phyloP scores from a whole-genome alignment of 1,140 invertebrate species.

The Trissolcus basalis region DNA sequence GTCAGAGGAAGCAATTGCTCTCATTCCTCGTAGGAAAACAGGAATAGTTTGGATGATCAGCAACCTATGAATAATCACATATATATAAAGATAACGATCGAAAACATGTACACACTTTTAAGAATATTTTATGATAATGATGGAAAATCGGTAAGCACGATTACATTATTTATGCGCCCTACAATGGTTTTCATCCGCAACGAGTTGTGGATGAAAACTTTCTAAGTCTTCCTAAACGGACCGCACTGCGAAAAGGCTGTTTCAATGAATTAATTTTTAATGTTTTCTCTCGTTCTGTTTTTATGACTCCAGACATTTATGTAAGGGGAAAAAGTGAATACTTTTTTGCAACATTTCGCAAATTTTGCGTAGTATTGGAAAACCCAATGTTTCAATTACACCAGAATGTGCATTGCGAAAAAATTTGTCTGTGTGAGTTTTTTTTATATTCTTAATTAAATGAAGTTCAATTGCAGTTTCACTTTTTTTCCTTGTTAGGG shows the following conservation, averaged over 20 bases:
- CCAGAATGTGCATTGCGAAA: no score
- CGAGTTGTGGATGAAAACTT: conserved; percentile 35
- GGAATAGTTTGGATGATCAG: no score
- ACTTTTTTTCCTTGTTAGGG: no score
- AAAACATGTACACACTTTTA: no score
- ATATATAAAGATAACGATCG: no score
- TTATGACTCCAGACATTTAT: conserved; percentile 6
- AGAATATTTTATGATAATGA: no score
- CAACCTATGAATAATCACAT: no score
- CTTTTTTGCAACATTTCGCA: neutral
- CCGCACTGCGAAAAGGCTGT: conserved; percentile 10
- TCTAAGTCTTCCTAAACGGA: conserved; percentile 35
- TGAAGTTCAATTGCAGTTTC: no score
- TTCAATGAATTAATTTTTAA: conserved; percentile 8
- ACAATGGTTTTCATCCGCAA: conserved; percentile 27
- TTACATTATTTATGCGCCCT: conserved; percentile 21
- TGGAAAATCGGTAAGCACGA: no score
- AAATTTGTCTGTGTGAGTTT: no score
- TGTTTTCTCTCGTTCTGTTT: conserved; percentile 15
- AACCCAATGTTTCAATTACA: neutral
- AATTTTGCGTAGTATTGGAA: neutral
- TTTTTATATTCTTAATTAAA: no score
- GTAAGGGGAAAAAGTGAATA: conserved; percentile 14
- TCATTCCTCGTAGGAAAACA: neutral
- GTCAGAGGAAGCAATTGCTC: neutral